These are phyloP conservation scores for Aurelia sp. DNA, from an alignment of 30 jellyfish, hydroid and myxozoan species.

Conservation along the genomic window DNA sequence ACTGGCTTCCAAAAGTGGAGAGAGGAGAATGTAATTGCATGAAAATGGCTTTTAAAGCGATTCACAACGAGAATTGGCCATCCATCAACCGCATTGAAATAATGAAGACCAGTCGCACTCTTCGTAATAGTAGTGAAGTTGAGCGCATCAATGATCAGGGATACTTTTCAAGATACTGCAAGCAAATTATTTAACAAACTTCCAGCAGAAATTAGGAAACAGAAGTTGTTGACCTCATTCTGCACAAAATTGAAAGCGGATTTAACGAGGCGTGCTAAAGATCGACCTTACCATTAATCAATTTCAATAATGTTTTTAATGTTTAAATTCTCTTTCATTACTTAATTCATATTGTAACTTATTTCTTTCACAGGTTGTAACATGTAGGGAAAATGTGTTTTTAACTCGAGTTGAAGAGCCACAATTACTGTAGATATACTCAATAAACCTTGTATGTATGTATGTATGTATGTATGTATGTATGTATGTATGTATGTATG, in stretches of 20 bases:
- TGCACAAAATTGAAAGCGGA: slow-evolving; percentile 36
- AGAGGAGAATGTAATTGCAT: background rate
- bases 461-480: slow-evolving; percentile 31
- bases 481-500: slow-evolving; percentile 51
- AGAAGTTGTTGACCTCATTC: slow-evolving; percentile 24
- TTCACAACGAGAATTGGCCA: too few relatives aligned
- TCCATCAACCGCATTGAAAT: slow-evolving; percentile 2
- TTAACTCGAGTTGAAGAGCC: slow-evolving; percentile 15
- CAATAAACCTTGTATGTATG: slow-evolving; percentile 1
- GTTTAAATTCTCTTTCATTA: too few relatives aligned
- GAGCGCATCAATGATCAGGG: slow-evolving; percentile 24
- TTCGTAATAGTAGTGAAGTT: slow-evolving; percentile 14
- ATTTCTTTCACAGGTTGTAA: too few relatives aligned
- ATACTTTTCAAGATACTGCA: slow-evolving; percentile 34
- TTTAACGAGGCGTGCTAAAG: too few relatives aligned
- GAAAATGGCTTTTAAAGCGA: slow-evolving; percentile 8
- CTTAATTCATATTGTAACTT: too few relatives aligned
- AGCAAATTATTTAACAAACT: slow-evolving; percentile 21
- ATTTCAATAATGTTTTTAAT: too few relatives aligned
- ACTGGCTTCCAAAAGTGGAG: slow-evolving; percentile 21
- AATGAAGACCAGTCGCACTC: slow-evolving; percentile 19
- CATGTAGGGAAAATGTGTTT: too few relatives aligned
- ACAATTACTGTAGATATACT: background rate
- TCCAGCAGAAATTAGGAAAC: slow-evolving; percentile 14
- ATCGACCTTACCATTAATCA: too few relatives aligned